Percentiles rank a stretch among this genome's conserved stretches.
Conservation (phyloP, 2,797 vertebrate genomes). For the Sebastes oblongus region DNA sequence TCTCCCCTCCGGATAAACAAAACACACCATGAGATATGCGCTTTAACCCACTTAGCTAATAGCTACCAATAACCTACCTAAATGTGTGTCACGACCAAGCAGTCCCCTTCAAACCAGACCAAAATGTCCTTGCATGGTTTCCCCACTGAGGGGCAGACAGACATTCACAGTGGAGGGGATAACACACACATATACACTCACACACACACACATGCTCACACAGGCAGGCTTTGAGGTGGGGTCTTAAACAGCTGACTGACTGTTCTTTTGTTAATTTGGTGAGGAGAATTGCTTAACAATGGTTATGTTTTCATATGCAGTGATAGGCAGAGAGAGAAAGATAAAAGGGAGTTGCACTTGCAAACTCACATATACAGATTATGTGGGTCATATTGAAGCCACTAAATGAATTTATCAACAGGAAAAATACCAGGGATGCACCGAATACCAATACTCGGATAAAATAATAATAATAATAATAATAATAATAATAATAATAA, state of each 20-base stretch:
- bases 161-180: slow-evolving; percentile 32
- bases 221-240: slow-evolving; percentile 32
- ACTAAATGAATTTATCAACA: slow-evolving; percentile 3
- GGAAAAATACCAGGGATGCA: neutral
- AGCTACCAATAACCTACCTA: slow-evolving; percentile 67
- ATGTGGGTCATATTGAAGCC: slow-evolving; percentile 12
- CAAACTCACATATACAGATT: neutral
- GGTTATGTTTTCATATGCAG: neutral
- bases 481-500: no score
- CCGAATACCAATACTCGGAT: no score
- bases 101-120: slow-evolving; percentile 66
- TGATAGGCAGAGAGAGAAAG: neutral
- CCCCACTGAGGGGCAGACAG: slow-evolving; percentile 80
- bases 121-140: slow-evolving; percentile 76
- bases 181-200: neutral
- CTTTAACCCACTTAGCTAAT: slow-evolving; percentile 74
- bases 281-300: neutral
- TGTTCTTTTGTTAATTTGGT: slow-evolving; percentile 15
- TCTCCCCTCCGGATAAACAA: slow-evolving; percentile 34
- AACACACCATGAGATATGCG: slow-evolving; percentile 25
- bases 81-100: slow-evolving; percentile 75
- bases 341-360: neutral
- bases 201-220: neutral
- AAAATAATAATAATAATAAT: no score
- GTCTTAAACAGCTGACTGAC: slow-evolving; percentile 30